These are phyloP conservation scores for Bactericera cockerelli DNA, from an alignment of 1,140 invertebrate species.

Conservation along the genomic window DNA sequence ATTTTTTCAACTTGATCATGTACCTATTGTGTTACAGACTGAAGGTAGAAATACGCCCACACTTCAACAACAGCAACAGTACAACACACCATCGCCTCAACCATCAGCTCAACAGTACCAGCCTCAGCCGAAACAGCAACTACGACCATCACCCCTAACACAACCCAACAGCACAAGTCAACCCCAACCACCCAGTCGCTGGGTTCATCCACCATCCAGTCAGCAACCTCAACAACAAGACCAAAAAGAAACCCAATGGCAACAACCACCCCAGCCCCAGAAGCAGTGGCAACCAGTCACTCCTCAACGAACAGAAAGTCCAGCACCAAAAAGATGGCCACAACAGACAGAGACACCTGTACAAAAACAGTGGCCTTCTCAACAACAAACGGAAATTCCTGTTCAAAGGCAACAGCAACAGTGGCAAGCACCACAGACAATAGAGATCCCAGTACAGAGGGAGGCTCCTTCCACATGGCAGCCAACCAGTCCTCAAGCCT, in stretches of 20 bases:
- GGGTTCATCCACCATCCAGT: conserved; percentile 7
- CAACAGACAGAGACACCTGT: neutral
- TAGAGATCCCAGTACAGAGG: neutral
- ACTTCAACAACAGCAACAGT: conserved; percentile 9
- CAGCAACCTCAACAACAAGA: conserved; percentile 14
- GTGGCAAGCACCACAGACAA: conserved; percentile 15
- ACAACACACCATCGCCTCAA: conserved; percentile 14
- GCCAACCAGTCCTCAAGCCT: neutral
- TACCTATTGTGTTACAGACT: neutral
- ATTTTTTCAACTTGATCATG: too few relatives aligned
- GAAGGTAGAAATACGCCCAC: conserved; percentile 6
- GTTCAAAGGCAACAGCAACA: neutral
- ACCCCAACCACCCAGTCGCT: neutral
- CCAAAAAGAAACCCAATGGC: conserved; percentile 11
- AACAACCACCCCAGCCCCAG: neutral
- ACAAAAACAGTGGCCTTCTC: conserved; percentile 27
- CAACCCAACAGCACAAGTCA: neutral
- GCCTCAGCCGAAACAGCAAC: conserved; percentile 14
- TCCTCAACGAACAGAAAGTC: conserved; percentile 1
- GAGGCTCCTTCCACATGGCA: neutral
- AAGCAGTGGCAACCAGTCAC: neutral
- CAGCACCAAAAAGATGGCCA: conserved; percentile 24
- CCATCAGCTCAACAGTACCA: conserved; percentile 10
- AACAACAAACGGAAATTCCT: conserved; percentile 24
- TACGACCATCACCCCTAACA: conserved; percentile 12